Conservation (phyloP, 2,113 vertebrate species). For the Embiotoca jacksoni region DNA sequence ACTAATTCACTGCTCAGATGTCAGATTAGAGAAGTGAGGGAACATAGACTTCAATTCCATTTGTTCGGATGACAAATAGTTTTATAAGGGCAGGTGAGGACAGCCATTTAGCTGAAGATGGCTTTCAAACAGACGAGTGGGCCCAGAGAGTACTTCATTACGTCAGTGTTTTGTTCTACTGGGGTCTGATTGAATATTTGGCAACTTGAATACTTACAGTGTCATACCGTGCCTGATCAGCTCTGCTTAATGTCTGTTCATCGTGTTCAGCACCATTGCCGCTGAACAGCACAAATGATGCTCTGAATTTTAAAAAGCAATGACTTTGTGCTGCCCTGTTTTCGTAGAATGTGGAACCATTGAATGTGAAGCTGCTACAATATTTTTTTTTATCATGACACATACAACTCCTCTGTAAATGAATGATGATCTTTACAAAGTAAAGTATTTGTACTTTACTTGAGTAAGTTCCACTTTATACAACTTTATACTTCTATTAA, state of each 20-base stretch:
- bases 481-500: no score
- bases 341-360: conserved; percentile 4
- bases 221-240: conserved; percentile 33
- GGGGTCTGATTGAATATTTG: conserved; percentile 34
- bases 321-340: background rate
- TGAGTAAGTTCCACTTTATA: no score
- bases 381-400: conserved; percentile 1
- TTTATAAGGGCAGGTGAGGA: conserved; percentile 28
- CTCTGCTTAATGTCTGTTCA: conserved; percentile 27
- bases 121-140: conserved; percentile 39
- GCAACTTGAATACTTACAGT: conserved; percentile 22
- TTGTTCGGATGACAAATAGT: conserved; percentile 30
- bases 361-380: conserved; percentile 1
- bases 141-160: conserved; percentile 51
- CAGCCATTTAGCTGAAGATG: conserved; percentile 31
- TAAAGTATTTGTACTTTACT: no score
- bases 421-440: background rate
- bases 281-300: background rate
- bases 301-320: conserved; percentile 15
- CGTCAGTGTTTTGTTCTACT: conserved; percentile 10
- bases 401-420: background rate
- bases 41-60: conserved; percentile 29
- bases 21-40: conserved; percentile 18
- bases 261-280: conserved; percentile 4
- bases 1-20: conserved; percentile 21